A percentile compares a stretch with the other conserved stretches of the same genome.
Evolutionary conservation across 2,888 invertebrate genomes (phyloP).

Genomic region (Prostheceraeus crozeri): DNA sequence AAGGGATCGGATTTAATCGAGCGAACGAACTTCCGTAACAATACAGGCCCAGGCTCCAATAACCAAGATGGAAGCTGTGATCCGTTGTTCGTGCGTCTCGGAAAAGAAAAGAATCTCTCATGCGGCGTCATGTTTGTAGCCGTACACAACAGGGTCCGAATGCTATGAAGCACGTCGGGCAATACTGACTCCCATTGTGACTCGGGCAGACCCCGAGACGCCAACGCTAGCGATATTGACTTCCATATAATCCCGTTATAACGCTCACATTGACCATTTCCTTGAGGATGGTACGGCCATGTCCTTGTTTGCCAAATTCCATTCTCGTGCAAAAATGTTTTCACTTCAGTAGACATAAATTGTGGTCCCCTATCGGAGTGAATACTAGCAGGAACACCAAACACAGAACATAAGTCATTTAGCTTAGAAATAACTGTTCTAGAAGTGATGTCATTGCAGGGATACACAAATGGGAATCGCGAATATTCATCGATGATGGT

Average conservation of each 20-base stretch:
- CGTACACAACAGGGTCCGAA: constrained; percentile 40
- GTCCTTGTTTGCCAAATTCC: constrained; percentile 40
- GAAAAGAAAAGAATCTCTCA: constrained; percentile 33
- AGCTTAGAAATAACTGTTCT: constrained; percentile 38
- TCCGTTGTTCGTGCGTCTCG: constrained; percentile 27
- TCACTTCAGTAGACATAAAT: constrained; percentile 42
- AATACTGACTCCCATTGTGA: constrained; percentile 38
- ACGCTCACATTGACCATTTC: constrained; percentile 40
- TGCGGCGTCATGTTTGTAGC: constrained; percentile 37
- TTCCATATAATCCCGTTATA: constrained; percentile 42
- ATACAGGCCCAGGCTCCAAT: constrained; percentile 31
- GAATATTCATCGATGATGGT: constrained; percentile 43
- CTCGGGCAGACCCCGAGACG: constrained; percentile 22
- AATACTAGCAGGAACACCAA: constrained; percentile 40
- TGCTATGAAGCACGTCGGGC: constrained; percentile 41
- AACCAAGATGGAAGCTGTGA: constrained; percentile 39
- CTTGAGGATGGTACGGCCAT: constrained; percentile 40
- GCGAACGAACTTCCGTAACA: constrained; percentile 36
- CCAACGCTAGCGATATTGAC: constrained; percentile 34
- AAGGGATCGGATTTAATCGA: constrained; percentile 35
- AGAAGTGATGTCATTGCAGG: constrained; percentile 41
- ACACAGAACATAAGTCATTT: constrained; percentile 41
- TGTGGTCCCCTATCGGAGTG: constrained; percentile 41
- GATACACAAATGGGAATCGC: constrained; percentile 42
- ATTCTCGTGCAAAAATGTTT: constrained; percentile 30